Conservation (phyloP, 2,888 invertebrate species). For the Ophion obscuratus region DNA sequence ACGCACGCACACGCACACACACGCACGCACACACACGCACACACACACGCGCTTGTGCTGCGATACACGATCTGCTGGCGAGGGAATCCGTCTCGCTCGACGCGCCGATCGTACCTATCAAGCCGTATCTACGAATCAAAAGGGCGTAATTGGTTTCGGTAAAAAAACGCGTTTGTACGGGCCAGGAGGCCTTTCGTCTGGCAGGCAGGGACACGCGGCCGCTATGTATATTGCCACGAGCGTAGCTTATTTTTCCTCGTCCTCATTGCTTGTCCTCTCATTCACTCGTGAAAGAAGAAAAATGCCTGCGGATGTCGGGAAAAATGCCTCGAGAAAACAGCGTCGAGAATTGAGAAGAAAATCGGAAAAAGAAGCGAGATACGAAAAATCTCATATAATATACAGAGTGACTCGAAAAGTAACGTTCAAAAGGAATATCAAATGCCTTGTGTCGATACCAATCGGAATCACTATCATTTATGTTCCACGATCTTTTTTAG, state of each 20-base stretch:
- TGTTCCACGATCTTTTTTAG: no score
- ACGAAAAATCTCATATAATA: constrained; percentile 10
- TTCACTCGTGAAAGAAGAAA: constrained; percentile 47
- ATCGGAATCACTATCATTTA: no score
- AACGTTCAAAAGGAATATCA: constrained; percentile 36
- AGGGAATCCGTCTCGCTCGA: constrained; percentile 28
- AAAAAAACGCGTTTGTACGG: no score
- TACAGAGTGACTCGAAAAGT: not conserved
- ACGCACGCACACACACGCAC: no score
- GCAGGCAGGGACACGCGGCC: no score
- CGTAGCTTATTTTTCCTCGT: constrained; percentile 1
- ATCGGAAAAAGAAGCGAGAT: constrained; percentile 41
- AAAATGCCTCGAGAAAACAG: constrained; percentile 39
- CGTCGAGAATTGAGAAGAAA: constrained; percentile 35
- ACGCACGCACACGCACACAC: no score
- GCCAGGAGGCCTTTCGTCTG: no score
- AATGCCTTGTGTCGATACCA: no score
- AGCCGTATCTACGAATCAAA: no score
- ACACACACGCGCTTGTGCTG: no score
- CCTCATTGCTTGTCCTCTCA: not conserved
- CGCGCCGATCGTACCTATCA: no score
- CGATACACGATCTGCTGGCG: not conserved
- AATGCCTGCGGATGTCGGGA: constrained; percentile 49
- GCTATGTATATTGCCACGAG: constrained; percentile 7
- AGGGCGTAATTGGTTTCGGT: no score